phyloP scores from a whole-genome alignment of 2,113 vertebrate genomes.

The Semnornis frantzii region DNA sequence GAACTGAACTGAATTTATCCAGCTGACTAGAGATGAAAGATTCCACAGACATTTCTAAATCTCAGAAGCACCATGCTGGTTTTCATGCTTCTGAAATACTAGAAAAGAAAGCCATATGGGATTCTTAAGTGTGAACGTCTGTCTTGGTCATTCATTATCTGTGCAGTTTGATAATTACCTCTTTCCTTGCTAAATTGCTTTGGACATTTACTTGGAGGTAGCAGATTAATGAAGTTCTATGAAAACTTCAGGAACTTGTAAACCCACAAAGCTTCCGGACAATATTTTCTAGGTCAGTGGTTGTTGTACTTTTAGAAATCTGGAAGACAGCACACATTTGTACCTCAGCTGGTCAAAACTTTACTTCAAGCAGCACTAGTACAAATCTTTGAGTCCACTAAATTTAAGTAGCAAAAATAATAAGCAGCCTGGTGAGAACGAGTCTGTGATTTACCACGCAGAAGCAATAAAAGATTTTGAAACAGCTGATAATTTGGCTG shows the following conservation, averaged over 20 bases:
- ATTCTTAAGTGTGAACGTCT: neutral
- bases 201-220: conserved; percentile 6
- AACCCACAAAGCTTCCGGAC: conserved; percentile 41
- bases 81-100: neutral
- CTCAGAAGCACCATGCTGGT: neutral
- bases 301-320: neutral
- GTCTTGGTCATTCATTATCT: conserved; percentile 50
- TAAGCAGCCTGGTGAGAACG: neutral
- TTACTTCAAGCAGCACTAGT: neutral
- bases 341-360: neutral
- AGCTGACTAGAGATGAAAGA: neutral
- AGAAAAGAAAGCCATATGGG: neutral
- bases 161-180: conserved; percentile 47
- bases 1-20: neutral
- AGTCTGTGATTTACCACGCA: neutral
- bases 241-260: conserved; percentile 52
- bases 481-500: neutral
- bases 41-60: neutral
- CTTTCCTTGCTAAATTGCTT: conserved; percentile 12
- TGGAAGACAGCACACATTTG: neutral
- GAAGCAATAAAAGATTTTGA: conserved; percentile 11
- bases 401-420: neutral
- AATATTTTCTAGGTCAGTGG: conserved; percentile 50
- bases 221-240: conserved; percentile 72
- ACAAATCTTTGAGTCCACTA: neutral